These are phyloP conservation scores for Dasypus novemcinctus DNA, from an alignment of 2,113 vertebrate genomes.

Conservation along the genomic window DNA sequence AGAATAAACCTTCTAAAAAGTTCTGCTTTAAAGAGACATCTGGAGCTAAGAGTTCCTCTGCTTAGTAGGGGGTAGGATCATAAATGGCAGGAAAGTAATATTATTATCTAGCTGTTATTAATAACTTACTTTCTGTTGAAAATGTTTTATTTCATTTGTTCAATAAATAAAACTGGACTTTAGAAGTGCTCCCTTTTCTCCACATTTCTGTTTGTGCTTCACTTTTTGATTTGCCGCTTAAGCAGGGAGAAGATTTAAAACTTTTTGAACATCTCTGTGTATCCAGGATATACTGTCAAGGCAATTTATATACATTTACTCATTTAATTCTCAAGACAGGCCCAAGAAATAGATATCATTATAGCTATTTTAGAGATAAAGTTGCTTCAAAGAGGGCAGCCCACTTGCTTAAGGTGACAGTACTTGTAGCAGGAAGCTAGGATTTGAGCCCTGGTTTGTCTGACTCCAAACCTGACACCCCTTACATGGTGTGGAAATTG, in stretches of 20 bases:
- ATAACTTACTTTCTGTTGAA: slow-evolving; percentile 43
- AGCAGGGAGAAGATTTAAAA: not conserved
- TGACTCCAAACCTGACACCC: not conserved
- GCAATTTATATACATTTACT: not conserved
- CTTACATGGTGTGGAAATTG: not conserved
- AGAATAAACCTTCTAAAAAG: not conserved
- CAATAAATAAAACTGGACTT: slow-evolving; percentile 56
- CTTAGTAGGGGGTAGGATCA: not conserved
- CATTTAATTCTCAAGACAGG: not conserved
- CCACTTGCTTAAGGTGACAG: not conserved
- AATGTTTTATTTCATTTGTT: slow-evolving; percentile 14
- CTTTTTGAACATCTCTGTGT: not conserved
- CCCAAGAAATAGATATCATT: not conserved
- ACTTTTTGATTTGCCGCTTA: slow-evolving; percentile 27
- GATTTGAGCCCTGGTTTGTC: not conserved
- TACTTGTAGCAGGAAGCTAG: not conserved
- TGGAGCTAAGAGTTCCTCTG: not conserved
- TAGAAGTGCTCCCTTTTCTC: slow-evolving; percentile 53
- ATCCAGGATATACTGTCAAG: not conserved
- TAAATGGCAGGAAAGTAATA: slow-evolving; percentile 27
- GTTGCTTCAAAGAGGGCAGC: not conserved
- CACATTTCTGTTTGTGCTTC: slow-evolving; percentile 51
- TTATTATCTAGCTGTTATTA: not conserved
- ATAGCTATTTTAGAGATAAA: not conserved
- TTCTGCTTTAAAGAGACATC: slow-evolving; percentile 36